Evolutionary conservation across 2,888 invertebrate genomes (phyloP).

Genomic region (Rhogogaster chlorosoma): DNA sequence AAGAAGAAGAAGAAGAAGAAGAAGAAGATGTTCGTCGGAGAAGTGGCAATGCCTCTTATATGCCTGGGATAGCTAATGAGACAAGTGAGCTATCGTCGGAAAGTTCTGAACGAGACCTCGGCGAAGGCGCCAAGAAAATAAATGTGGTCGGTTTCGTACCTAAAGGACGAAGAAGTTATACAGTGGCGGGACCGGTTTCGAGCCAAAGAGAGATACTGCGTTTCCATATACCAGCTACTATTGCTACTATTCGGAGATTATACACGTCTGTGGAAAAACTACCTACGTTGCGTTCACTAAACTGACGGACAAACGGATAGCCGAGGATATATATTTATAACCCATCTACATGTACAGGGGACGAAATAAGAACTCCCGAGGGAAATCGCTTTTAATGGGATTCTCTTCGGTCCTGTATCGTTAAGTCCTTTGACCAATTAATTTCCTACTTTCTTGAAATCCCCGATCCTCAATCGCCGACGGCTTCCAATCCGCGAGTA

Average conservation of each 20-base stretch:
- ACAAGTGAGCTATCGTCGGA: constrained; percentile 52
- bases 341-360: no score
- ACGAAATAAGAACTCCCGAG: background rate
- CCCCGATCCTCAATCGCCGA: background rate
- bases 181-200: constrained; percentile 49
- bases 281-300: constrained; percentile 12
- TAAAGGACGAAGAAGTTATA: constrained; percentile 41
- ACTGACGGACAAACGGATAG: background rate
- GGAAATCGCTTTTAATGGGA: no score
- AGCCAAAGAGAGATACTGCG: background rate
- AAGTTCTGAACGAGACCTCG: constrained; percentile 50
- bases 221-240: constrained; percentile 1
- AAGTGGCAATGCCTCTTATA: constrained; percentile 48
- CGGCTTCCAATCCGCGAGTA: background rate
- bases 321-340: background rate
- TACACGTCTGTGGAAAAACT: background rate
- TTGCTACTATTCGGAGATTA: constrained; percentile 48
- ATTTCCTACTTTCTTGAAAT: background rate
- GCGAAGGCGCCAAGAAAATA: constrained; percentile 52
- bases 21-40: constrained; percentile 38
- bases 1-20: constrained; percentile 7
- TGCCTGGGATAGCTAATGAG: constrained; percentile 45
- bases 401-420: no score
- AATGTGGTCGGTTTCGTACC: constrained; percentile 57
- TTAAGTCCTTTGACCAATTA: background rate